Evolutionary conservation across 2,797 vertebrate species (phyloP).

Genomic region (Labeo calbasu): DNA sequence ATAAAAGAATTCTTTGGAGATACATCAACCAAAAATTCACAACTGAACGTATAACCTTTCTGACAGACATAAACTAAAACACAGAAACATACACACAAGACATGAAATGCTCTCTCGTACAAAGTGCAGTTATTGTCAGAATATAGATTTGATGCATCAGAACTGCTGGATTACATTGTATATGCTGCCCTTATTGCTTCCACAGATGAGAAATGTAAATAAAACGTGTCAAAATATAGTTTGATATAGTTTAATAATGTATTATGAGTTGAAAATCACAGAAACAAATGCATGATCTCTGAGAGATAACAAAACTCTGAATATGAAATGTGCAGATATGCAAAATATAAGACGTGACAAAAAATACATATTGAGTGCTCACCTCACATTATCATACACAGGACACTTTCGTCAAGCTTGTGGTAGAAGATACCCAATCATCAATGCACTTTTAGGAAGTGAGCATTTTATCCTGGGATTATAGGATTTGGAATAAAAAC

Average conservation of each 20-base stretch:
- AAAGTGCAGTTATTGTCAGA: conserved; percentile 20
- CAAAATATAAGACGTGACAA: neutral
- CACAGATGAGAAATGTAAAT: neutral
- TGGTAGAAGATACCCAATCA: conserved; percentile 35
- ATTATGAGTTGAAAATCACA: neutral
- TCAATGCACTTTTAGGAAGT: conserved; percentile 32
- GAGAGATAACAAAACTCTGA: neutral
- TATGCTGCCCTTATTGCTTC: neutral
- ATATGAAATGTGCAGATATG: conserved; percentile 8
- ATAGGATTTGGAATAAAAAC: neutral
- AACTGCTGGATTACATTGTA: neutral
- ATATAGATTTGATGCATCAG: neutral
- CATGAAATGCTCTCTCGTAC: conserved; percentile 5
- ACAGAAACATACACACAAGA: conserved; percentile 34
- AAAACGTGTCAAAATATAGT: neutral
- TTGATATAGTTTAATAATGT: neutral
- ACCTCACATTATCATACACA: neutral
- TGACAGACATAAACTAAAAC: conserved; percentile 1
- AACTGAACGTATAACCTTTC: neutral
- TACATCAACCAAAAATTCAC: conserved; percentile 16
- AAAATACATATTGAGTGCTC: neutral
- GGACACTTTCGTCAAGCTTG: neutral
- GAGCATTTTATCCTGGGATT: conserved; percentile 44
- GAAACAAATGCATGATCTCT: neutral
- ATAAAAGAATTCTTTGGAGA: conserved; percentile 45